Evolutionary conservation across 1,140 invertebrate genomes (phyloP).

Genomic region (Drosophila bipectinata): DNA sequence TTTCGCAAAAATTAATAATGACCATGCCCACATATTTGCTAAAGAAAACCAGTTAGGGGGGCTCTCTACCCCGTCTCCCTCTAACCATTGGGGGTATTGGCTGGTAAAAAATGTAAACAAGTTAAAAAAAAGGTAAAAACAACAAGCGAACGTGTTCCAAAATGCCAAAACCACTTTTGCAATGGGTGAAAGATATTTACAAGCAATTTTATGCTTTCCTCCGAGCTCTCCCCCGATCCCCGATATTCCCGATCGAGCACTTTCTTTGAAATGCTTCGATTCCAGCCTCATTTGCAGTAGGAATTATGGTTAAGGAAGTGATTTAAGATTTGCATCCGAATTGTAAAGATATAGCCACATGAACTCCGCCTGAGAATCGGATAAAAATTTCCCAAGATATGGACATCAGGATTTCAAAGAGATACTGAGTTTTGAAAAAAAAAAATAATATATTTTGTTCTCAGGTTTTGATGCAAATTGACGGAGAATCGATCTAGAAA

Average conservation of each 20-base stretch:
- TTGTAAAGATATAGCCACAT: neutral
- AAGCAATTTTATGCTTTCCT: conserved; percentile 35
- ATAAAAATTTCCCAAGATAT: neutral
- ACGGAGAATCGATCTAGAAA: neutral
- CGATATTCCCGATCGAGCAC: neutral
- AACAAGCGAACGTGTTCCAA: conserved; percentile 35
- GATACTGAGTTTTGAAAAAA: too few relatives aligned
- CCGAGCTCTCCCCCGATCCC: neutral
- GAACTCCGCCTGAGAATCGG: neutral
- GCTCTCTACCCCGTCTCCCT: neutral
- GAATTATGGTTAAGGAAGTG: neutral
- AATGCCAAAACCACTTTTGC: conserved; percentile 41
- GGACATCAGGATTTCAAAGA: too few relatives aligned
- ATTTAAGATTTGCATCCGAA: neutral
- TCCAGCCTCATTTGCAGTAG: neutral
- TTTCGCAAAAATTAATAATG: conserved; percentile 34
- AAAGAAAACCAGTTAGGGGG: conserved; percentile 23
- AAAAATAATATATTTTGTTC: too few relatives aligned
- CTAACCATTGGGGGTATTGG: conserved; percentile 1
- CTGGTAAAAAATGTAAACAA: conserved; percentile 46
- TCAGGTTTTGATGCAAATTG: neutral
- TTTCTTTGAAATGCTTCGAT: neutral
- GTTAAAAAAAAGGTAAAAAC: conserved; percentile 36
- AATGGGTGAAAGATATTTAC: conserved; percentile 48
- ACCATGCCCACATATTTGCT: conserved; percentile 32